Conservation (phyloP, 2,888 invertebrate species). For the Lasioglossum vierecki region DNA sequence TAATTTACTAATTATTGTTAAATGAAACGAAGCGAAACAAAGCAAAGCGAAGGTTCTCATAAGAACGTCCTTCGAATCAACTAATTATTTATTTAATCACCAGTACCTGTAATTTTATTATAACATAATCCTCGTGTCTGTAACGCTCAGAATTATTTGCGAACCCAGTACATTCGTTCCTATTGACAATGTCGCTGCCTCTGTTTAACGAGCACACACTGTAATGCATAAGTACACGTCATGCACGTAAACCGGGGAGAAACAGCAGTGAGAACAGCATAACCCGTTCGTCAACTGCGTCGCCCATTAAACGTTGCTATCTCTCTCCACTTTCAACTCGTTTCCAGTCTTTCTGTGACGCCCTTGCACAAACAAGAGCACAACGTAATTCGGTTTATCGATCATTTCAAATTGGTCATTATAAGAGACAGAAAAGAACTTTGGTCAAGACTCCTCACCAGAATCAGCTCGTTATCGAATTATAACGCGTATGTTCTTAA, state of each 20-base stretch:
- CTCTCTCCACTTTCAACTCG: slow-evolving; percentile 19
- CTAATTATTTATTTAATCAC: background rate
- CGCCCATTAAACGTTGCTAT: slow-evolving; percentile 39
- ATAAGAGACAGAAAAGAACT: slow-evolving; percentile 26
- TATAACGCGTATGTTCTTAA: background rate
- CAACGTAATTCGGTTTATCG: slow-evolving; percentile 34
- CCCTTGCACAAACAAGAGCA: slow-evolving; percentile 26
- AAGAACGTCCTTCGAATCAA: background rate
- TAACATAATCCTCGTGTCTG: background rate
- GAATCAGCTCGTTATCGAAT: slow-evolving; percentile 2
- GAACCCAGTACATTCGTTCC: background rate
- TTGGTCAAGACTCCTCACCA: background rate
- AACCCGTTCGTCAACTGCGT: slow-evolving; percentile 38
- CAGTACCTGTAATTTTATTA: background rate
- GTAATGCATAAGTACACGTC: slow-evolving; percentile 32
- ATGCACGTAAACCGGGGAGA: slow-evolving; percentile 25
- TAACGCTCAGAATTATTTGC: slow-evolving; percentile 33
- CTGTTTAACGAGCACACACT: slow-evolving; percentile 44
- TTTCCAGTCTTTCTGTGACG: slow-evolving; percentile 27
- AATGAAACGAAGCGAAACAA: background rate
- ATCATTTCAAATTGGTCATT: slow-evolving; percentile 47
- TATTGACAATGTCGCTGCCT: slow-evolving; percentile 17
- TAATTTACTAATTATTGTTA: too few species aligned
- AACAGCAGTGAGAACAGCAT: slow-evolving; percentile 14
- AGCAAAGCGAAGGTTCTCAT: background rate